Conservation (phyloP, 2,797 vertebrate species). For the Pseudotriccus pelzelni region DNA sequence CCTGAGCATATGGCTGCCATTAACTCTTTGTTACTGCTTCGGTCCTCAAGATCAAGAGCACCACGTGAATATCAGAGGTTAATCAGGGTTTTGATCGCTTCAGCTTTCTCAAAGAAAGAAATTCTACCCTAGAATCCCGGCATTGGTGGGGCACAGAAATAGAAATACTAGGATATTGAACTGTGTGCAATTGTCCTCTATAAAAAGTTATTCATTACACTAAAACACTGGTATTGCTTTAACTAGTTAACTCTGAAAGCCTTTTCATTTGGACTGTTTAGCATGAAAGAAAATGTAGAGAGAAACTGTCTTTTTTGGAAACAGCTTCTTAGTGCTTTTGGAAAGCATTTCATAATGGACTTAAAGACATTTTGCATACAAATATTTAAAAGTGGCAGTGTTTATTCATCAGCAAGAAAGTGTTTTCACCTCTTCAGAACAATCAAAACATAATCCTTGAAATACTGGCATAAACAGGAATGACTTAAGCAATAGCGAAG, state of each 20-base stretch:
- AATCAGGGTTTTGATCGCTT: conserved; percentile 88
- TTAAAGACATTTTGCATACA: conserved; percentile 77
- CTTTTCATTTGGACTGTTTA: conserved; percentile 78
- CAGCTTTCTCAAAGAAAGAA: conserved; percentile 88
- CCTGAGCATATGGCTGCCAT: conserved; percentile 91
- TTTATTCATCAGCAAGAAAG: conserved; percentile 78
- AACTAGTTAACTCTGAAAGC: conserved; percentile 84
- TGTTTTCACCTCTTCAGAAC: conserved; percentile 77
- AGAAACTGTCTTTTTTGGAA: conserved; percentile 70
- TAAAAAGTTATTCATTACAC: conserved; percentile 84
- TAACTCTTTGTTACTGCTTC: conserved; percentile 87
- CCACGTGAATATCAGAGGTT: conserved; percentile 90
- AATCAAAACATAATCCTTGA: conserved; percentile 82
- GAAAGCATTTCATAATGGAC: conserved; percentile 78
- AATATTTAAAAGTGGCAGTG: conserved; percentile 77
- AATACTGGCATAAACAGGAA: conserved; percentile 76
- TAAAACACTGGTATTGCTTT: conserved; percentile 83
- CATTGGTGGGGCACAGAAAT: conserved; percentile 72
- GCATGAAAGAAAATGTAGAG: conserved; percentile 78
- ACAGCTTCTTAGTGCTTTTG: conserved; percentile 71
- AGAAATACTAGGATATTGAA: conserved; percentile 76
- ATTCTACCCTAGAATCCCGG: conserved; percentile 78
- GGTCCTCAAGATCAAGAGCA: conserved; percentile 79
- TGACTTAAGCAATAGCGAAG: conserved; percentile 73
- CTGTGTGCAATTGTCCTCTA: conserved; percentile 73